Conservation (phyloP, 23 tunicate genomes). For the Botrylloides violaceus region DNA sequence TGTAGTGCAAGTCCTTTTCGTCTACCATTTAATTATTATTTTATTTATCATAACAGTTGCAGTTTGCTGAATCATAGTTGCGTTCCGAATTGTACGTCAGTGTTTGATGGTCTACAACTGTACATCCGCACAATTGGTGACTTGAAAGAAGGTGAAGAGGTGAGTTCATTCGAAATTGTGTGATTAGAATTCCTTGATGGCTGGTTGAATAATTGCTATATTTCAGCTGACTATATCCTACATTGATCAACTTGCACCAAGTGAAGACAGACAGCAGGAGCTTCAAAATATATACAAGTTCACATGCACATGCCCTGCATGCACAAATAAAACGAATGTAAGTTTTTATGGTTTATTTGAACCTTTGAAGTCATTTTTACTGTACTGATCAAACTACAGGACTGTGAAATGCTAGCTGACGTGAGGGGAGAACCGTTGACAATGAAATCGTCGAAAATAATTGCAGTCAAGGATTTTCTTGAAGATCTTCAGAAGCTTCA, state of each 20-base stretch:
- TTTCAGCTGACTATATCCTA: conserved; percentile 42
- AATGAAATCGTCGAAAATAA: conserved; percentile 32
- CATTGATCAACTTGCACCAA: conserved; percentile 60
- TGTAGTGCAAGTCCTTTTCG: too few relatives aligned
- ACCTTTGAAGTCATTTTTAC: too few relatives aligned
- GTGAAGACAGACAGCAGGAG: conserved; percentile 56
- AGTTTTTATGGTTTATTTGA: conserved; percentile 6
- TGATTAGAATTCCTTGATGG: not conserved
- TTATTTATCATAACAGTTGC: conserved; percentile 33
- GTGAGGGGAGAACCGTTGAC: conserved; percentile 29
- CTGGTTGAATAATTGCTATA: not conserved
- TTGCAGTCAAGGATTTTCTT: conserved; percentile 33
- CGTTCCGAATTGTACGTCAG: conserved; percentile 67
- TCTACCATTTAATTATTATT: not conserved
- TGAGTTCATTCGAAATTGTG: not conserved
- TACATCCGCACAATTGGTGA: conserved; percentile 51
- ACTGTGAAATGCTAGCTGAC: conserved; percentile 52
- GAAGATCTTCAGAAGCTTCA: conserved; percentile 29
- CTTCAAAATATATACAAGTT: conserved; percentile 50
- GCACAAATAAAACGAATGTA: conserved; percentile 19
- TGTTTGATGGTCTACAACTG: conserved; percentile 34
- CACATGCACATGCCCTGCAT: conserved; percentile 42
- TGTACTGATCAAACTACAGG: conserved; percentile 25
- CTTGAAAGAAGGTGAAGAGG: conserved; percentile 52
- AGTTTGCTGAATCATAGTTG: conserved; percentile 80